A percentile compares a stretch with the other conserved stretches of the same genome.
Evolutionary conservation across 2,113 vertebrate species (phyloP).

Genomic region (Eulemur rufifrons): DNA sequence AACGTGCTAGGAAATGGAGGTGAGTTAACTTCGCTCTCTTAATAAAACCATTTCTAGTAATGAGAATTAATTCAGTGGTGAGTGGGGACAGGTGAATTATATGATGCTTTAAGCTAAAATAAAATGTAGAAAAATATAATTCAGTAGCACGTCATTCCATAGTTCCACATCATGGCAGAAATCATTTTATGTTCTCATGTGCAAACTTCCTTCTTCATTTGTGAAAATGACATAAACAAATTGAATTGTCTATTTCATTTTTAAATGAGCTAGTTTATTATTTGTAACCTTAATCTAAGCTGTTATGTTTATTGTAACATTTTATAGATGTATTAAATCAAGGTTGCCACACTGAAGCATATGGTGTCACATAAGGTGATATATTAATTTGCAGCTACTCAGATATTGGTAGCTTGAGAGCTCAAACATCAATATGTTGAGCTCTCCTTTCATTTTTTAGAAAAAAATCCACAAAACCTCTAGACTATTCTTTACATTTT

Average conservation of each 20-base stretch:
- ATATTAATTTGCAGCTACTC: conserved; percentile 21
- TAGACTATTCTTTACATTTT: neutral
- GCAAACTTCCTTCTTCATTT: neutral
- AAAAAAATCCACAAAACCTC: neutral
- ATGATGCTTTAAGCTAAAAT: neutral
- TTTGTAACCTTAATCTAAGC: neutral
- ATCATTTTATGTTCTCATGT: neutral
- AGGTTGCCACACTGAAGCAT: neutral
- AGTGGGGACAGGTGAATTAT: neutral
- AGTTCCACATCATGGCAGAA: neutral
- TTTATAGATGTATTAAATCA: neutral
- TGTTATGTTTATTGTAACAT: neutral
- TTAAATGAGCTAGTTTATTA: conserved; percentile 13
- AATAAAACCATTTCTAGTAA: neutral
- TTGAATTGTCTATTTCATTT: neutral
- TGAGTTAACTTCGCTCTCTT: neutral
- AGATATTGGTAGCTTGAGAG: neutral
- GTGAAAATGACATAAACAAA: neutral
- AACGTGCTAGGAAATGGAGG: neutral
- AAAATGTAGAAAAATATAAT: neutral
- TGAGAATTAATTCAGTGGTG: neutral
- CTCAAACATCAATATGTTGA: neutral
- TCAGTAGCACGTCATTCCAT: no score
- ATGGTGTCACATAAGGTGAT: conserved; percentile 2
- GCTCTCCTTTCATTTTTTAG: neutral